Evolutionary conservation across 2,888 invertebrate genomes (phyloP), one percentile per base, ranked within the genome.

Genomic region (Tetheella fluctuosa): DNA sequence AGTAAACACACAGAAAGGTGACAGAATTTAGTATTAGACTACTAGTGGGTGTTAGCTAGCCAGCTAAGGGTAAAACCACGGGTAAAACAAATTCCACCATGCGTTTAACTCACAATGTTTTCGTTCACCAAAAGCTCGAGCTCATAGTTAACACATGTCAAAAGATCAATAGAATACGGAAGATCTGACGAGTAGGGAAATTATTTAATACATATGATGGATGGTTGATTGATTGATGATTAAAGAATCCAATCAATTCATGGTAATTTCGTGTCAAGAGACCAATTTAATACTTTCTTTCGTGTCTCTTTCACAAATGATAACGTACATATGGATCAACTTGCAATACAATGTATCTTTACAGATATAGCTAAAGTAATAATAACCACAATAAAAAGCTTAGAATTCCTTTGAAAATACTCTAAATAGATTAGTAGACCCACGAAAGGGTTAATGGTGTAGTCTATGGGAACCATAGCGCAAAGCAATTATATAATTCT

Each of bases 401-500:
- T 48, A 20, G 20, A 20, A 48, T 48, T 20, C 20, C 48, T 48
- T 20, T 48, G 48, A 20, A 48, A 48, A 20, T 20, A 48, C 48
- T 48, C 48, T 20, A 48, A 48, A 48, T 48, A 48, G 48, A 48
- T 48, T 20, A 48, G 20, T 20, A 10, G 48, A 6, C 48, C 48
- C 48, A 48, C 20, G 48, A 48, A 20, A 48, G 48, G 20, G 48
- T 48, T 48, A 48, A 42, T 42, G 42, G 6, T 2, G 30, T 30
- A 42, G 39, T 4, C 39, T 42, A 42, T 42, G 39, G 39, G 39
- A 15, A 48, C 17, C n/a, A n/a, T 42, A 42, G 20, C 17, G 17
- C 48, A 48, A 17, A 48, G 48, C 48, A 48, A 48, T 48, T 48
- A 48, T 48, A 20, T 20, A 48, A 7, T 48, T 48, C 48, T 20